Evolutionary conservation across 2,113 vertebrate species (phyloP).

Genomic region (Tupaia chinensis): DNA sequence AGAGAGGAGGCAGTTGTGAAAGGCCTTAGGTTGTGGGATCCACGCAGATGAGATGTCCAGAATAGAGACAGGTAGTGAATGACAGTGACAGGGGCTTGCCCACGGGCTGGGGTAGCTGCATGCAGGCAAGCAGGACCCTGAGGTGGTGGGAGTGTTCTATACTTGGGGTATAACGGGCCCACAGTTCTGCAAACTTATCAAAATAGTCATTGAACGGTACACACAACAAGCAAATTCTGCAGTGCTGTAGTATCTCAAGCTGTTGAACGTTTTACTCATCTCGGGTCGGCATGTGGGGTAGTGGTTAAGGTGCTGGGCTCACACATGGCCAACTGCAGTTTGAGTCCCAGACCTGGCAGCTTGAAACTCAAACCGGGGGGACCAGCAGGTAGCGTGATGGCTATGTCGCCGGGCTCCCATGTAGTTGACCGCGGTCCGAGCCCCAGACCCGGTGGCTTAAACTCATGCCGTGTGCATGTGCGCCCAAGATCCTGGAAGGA

Average conservation of each 20-base stretch:
- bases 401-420: no score
- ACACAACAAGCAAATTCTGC: not conserved
- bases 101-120: not conserved
- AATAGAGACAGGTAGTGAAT: not conserved
- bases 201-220: not conserved
- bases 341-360: no score
- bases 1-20: not conserved
- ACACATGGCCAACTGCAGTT: no score
- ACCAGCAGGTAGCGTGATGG: no score
- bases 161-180: not conserved
- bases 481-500: no score
- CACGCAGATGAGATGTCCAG: not conserved
- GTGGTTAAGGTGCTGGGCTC: no score
- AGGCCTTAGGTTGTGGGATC: not conserved
- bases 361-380: no score
- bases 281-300: no score
- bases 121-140: not conserved
- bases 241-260: not conserved
- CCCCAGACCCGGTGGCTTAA: no score
- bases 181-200: not conserved
- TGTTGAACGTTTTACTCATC: not conserved
- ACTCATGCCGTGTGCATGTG: no score
- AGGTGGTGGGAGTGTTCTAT: not conserved
- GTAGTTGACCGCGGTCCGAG: no score
- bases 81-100: not conserved